These are phyloP conservation scores for Eupithecia exiguata DNA, from an alignment of 2,888 invertebrate species.

Conservation along the genomic window DNA sequence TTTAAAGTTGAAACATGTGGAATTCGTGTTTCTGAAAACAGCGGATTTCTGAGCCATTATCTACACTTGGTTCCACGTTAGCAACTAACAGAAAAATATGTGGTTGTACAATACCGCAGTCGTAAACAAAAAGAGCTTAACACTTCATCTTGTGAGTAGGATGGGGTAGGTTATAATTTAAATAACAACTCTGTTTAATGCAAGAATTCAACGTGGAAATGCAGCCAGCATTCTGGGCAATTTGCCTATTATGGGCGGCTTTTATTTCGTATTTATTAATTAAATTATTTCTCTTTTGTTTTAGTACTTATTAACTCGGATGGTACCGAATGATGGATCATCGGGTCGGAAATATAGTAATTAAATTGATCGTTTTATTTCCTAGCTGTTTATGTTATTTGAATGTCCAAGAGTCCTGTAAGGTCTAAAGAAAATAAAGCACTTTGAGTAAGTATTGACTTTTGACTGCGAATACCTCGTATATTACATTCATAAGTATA, in stretches of 20 bases:
- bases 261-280: not conserved
- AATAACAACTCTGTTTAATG: not conserved
- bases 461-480: no score
- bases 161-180: not conserved
- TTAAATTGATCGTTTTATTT: no score
- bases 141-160: slow-evolving; percentile 8
- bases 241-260: not conserved
- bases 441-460: no score
- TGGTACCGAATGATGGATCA: no score
- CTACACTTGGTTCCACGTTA: slow-evolving; percentile 39
- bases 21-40: slow-evolving; percentile 39
- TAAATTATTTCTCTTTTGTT: not conserved
- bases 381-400: no score
- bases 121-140: slow-evolving; percentile 13
- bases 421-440: no score
- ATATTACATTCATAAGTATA: no score
- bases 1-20: slow-evolving; percentile 25
- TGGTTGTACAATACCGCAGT: slow-evolving; percentile 21
- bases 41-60: slow-evolving; percentile 41
- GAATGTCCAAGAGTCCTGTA: no score
- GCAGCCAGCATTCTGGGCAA: not conserved
- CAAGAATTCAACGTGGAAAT: not conserved
- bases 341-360: no score
- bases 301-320: no score
- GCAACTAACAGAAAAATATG: slow-evolving; percentile 42